Percentiles rank a stretch among this genome's conserved stretches.
These are phyloP conservation scores for Ephialtes manifestator DNA, from an alignment of 2,888 invertebrate species.

Conservation along the genomic window DNA sequence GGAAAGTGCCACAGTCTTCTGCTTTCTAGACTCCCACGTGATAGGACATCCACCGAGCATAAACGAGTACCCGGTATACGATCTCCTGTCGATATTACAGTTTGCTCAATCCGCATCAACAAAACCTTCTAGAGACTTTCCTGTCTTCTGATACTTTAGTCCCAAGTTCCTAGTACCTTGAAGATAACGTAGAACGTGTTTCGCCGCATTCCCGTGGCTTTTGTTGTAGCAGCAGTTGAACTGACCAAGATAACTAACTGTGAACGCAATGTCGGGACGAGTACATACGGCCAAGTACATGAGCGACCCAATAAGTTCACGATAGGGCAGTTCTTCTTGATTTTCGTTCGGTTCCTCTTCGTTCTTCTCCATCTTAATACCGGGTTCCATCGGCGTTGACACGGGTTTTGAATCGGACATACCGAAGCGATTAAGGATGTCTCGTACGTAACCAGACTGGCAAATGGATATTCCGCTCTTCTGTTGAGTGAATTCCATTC, in stretches of 20 bases:
- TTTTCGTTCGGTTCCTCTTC: neutral
- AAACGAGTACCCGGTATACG: slow-evolving; percentile 53
- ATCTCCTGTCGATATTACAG: slow-evolving; percentile 24
- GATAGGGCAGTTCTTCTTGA: slow-evolving; percentile 32
- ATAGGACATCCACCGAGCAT: slow-evolving; percentile 15
- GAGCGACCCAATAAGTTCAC: slow-evolving; percentile 38
- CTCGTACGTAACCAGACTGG: slow-evolving; percentile 26
- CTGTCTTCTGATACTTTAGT: slow-evolving; percentile 33
- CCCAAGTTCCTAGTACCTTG: neutral
- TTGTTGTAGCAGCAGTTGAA: slow-evolving; percentile 40
- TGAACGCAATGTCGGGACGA: slow-evolving; percentile 18
- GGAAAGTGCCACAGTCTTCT: slow-evolving; percentile 33
- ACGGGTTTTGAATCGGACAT: slow-evolving; percentile 35
- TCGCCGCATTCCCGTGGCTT: slow-evolving; percentile 53
- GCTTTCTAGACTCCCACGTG: slow-evolving; percentile 46
- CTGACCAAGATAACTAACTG: slow-evolving; percentile 52
- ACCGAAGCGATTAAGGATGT: slow-evolving; percentile 16
- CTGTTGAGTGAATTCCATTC: slow-evolving; percentile 22
- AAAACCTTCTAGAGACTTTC: slow-evolving; percentile 3
- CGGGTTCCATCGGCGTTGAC: slow-evolving; percentile 29
- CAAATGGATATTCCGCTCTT: neutral
- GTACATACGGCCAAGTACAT: slow-evolving; percentile 19
- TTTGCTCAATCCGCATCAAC: slow-evolving; percentile 55
- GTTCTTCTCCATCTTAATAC: neutral
- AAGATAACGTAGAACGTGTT: slow-evolving; percentile 39